Conservation (phyloP, 2,888 invertebrate genomes). For the Panzeria rudis region DNA sequence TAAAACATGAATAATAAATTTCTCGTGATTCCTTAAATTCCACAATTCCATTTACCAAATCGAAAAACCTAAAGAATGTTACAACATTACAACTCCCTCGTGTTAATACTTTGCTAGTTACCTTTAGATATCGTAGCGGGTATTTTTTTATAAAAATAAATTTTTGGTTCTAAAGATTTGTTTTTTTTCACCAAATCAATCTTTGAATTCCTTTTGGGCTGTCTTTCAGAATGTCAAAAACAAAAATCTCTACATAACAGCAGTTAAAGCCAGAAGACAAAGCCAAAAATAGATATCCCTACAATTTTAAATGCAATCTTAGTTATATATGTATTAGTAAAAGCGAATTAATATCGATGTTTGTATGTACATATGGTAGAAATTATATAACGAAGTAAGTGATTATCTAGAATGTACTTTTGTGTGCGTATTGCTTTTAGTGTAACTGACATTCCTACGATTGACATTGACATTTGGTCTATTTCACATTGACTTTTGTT, state of each 20-base stretch:
- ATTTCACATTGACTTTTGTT: slow-evolving; percentile 73
- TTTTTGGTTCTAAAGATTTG: background rate
- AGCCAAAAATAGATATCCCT: slow-evolving; percentile 11
- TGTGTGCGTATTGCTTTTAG: slow-evolving; percentile 3
- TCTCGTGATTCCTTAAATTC: too few relatives aligned
- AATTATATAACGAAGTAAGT: background rate
- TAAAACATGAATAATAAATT: too few relatives aligned
- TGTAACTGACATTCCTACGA: slow-evolving; percentile 71
- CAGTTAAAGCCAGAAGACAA: slow-evolving; percentile 33
- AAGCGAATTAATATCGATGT: slow-evolving; percentile 32
- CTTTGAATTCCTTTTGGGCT: slow-evolving; percentile 50
- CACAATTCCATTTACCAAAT: background rate
- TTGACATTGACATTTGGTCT: slow-evolving; percentile 74
- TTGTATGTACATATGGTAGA: background rate
- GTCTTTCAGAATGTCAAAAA: slow-evolving; percentile 70
- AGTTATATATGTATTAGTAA: slow-evolving; percentile 44
- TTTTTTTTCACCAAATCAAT: slow-evolving; percentile 62
- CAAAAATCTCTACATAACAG: slow-evolving; percentile 58
- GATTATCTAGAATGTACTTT: background rate
- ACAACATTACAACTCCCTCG: background rate
- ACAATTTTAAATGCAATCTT: slow-evolving; percentile 63
- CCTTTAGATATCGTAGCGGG: background rate
- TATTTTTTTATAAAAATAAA: background rate
- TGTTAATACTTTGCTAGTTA: background rate
- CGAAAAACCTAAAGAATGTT: background rate